Evolutionary conservation across 1,140 invertebrate genomes (phyloP), one percentile per base, ranked within the genome.

Genomic region (Sitodiplosis mosellana): DNA sequence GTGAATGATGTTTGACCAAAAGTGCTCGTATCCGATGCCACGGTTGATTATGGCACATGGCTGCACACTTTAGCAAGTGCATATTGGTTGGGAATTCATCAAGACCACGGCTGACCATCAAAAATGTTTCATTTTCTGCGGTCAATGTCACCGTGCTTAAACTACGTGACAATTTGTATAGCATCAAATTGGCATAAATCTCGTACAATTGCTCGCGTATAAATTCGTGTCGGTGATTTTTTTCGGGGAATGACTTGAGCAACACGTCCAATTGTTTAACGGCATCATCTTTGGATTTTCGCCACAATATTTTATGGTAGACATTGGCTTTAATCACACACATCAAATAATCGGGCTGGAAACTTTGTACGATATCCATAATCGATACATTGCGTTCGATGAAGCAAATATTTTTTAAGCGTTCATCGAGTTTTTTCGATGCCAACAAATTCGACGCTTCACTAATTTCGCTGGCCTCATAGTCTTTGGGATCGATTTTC

Each of bases 21-120:
- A 46, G 45, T 1, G 45, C 19, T 0, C 61, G 55, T 19, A 59
- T 45, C 42, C 55, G 53, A 45, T 53, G 52, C 61, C 61, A 63
- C 7, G 38, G n/a, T n/a, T 49, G 21, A 36, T 12, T 17, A 41
- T 45, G 34, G 15, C 15, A 22, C 27, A 44, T 52, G 6, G 56
- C 45, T 50, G 55, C 59, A 8, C 44, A 36, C 11, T 60, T 53
- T 11, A 78, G 59, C 2, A 78, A 53, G 46, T 65, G 67, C 43
- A 74, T 56, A 59, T 80, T 80, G 48, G 73, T 67, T 2, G 74
- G 72, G 56, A 68, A 78, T 22, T 60, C 52, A 2, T 59, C 48
- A 17, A 77, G 55, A 6, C 66, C 67, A 4, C 48, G 47, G 21
- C 53, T 48, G 11, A 72, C 46, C 1, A 27, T 27, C 4, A 10